Base-by-base conservation (phyloP, 1,140 invertebrate species). In the Alviniconcha marisindica region DNA sequence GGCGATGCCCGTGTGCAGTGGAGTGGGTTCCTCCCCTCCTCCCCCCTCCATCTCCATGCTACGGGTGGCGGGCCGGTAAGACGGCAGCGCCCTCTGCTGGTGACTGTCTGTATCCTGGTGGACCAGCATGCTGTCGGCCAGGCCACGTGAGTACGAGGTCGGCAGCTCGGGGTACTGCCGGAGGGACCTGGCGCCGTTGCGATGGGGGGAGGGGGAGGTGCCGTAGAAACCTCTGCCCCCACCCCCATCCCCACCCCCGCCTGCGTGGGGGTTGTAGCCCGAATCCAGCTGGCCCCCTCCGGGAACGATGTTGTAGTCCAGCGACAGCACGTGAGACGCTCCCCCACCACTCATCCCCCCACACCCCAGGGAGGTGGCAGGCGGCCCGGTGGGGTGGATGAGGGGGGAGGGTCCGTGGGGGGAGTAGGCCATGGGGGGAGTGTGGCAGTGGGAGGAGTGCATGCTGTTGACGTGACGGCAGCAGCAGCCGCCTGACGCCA, bases 1-100 rank as follows among this genome's bases (percentile, higher is more conserved):
- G 33, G 31, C 28, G 33, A 87, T 83, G 38, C 74, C 84, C 14
- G 77, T 69, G 31, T 76, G 63, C 36, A 84, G 31, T 2, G 83
- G 77, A 7, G 77, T 54, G 36, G 83, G 79, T 2, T 80, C 82
- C 12, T 84, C 82, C 3, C 51, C 42, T 31, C 28, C 15, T 15
- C 40, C 40, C 76, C 7, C 48, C 24, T 18, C n/a, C 77, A 78
- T 12, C n/a, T 78, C 77, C 77, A 78, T 60, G 36, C 36, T 42
- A 3, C 21, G 10, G 36, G 2, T 42, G 54, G 36, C 33, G 3
- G 28, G 21, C 18, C 31, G n/a, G 38, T 38, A 42, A 31, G 71
- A 77, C 0, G 15, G 33, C 40, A 83, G 54, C 1, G 66, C 77
- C 10, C 78, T 48, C 2, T 76, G 80, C 5, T 33, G 69, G 42